A percentile compares a stretch with the other conserved stretches of the same genome.
Conservation (phyloP, 2,797 vertebrate species). For the Syngnathus rostellatus region DNA sequence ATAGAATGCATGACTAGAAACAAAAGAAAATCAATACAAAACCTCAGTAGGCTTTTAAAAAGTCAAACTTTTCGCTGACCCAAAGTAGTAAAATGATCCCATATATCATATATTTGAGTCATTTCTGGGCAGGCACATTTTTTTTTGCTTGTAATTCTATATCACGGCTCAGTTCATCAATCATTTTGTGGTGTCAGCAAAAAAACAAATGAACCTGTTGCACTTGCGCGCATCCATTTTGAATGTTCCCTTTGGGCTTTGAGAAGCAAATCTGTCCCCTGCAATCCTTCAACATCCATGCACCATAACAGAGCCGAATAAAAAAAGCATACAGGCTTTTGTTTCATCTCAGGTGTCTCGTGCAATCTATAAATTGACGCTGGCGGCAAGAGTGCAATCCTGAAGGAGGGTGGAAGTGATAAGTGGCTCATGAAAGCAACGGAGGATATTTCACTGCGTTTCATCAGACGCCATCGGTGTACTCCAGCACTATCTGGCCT, state of each 20-base stretch:
- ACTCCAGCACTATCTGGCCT: conserved; percentile 8
- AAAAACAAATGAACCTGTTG: conserved; percentile 10
- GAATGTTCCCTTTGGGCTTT: conserved; percentile 24
- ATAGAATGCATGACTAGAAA: neutral
- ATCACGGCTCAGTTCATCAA: conserved; percentile 7
- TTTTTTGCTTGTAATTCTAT: neutral
- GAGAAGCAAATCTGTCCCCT: conserved; percentile 21
- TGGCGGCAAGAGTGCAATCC: conserved; percentile 21
- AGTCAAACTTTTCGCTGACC: neutral
- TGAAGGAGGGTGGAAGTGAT: conserved; percentile 36
- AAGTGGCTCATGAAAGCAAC: conserved; percentile 10
- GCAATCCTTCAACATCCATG: conserved; percentile 35
- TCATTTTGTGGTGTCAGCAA: conserved; percentile 13
- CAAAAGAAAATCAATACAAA: conserved; percentile 5
- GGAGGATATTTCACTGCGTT: conserved; percentile 11
- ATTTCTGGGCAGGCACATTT: neutral
- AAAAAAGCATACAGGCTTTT: conserved; percentile 29
- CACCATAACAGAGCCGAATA: conserved; percentile 21
- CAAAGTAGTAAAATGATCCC: neutral
- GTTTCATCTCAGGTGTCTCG: conserved; percentile 38
- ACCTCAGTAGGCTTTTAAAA: conserved; percentile 4
- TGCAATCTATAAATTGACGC: conserved; percentile 35
- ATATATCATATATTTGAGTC: neutral
- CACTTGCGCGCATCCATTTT: conserved; percentile 25
- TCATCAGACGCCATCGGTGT: conserved; percentile 20